These are phyloP conservation scores for Brachionus koreanus DNA, from an alignment of 1,140 invertebrate genomes.

Conservation along the genomic window DNA sequence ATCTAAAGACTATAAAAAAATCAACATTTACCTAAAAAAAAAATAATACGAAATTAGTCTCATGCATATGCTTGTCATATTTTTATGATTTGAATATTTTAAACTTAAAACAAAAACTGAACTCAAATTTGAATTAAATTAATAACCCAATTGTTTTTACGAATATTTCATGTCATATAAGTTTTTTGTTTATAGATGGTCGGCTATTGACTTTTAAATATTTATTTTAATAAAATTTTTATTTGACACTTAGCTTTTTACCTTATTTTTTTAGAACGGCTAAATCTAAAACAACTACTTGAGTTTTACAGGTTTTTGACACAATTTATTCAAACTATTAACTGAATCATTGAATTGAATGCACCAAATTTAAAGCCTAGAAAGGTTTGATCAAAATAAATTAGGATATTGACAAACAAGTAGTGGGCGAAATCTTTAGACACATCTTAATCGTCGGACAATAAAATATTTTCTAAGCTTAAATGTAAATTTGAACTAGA, in stretches of 20 bases:
- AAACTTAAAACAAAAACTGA: neutral
- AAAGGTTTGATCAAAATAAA: neutral
- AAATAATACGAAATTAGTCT: neutral
- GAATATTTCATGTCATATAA: neutral
- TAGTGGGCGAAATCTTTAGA: neutral
- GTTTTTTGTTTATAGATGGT: neutral
- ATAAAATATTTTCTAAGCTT: constrained; percentile 18
- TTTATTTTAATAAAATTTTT: neutral
- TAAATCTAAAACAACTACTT: neutral
- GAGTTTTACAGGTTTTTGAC: neutral
- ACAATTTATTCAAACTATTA: neutral
- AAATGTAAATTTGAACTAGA: constrained; percentile 35
- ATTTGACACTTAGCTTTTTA: neutral
- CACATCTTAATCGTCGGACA: neutral
- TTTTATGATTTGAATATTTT: neutral
- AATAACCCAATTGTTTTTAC: constrained; percentile 26
- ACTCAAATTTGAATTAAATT: constrained; percentile 21
- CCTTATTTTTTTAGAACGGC: neutral
- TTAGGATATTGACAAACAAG: neutral
- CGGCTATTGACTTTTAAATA: constrained; percentile 7
- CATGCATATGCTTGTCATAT: neutral
- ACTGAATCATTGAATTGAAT: neutral
- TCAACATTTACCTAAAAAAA: constrained; percentile 11
- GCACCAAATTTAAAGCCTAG: neutral
- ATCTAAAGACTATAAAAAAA: constrained; percentile 25